A percentile compares a stretch with the other conserved stretches of the same genome.
Conservation (phyloP, 2,888 invertebrate genomes). For the Tyria jacobaeae region DNA sequence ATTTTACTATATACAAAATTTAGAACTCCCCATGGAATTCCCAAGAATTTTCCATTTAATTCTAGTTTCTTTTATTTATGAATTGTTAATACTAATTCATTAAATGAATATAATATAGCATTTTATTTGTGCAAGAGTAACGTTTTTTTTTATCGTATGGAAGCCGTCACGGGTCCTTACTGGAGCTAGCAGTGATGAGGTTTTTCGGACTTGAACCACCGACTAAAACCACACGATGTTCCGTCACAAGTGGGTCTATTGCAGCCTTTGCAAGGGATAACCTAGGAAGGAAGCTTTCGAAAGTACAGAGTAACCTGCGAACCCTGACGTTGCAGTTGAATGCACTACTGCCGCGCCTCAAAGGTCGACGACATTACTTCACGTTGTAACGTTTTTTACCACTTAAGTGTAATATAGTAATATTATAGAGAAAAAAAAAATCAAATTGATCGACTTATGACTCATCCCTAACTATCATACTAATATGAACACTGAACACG, state of each 20-base stretch:
- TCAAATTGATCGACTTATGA: background rate
- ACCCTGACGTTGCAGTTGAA: background rate
- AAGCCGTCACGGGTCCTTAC: too few relatives aligned
- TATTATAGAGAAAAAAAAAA: too few relatives aligned
- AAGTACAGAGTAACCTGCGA: too few relatives aligned
- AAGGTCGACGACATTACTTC: background rate
- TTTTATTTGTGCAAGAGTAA: background rate
- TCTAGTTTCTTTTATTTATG: too few relatives aligned
- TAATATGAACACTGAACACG: background rate
- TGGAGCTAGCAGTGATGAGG: too few relatives aligned
- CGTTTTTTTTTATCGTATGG: too few relatives aligned
- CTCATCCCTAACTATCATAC: background rate
- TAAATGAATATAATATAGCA: background rate
- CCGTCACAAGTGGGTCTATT: too few relatives aligned
- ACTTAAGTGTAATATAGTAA: background rate
- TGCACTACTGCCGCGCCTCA: background rate
- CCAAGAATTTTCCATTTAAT: too few relatives aligned
- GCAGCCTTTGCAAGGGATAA: too few relatives aligned
- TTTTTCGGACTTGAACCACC: too few relatives aligned
- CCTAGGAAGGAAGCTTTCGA: too few relatives aligned
- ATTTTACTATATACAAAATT: constrained; percentile 30
- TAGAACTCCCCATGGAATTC: constrained; percentile 30
- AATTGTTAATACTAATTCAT: constrained; percentile 30
- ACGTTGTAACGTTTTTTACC: background rate
- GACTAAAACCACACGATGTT: too few relatives aligned